These are phyloP conservation scores for Bibio marci DNA, from an alignment of 2,888 invertebrate species.

Conservation along the genomic window DNA sequence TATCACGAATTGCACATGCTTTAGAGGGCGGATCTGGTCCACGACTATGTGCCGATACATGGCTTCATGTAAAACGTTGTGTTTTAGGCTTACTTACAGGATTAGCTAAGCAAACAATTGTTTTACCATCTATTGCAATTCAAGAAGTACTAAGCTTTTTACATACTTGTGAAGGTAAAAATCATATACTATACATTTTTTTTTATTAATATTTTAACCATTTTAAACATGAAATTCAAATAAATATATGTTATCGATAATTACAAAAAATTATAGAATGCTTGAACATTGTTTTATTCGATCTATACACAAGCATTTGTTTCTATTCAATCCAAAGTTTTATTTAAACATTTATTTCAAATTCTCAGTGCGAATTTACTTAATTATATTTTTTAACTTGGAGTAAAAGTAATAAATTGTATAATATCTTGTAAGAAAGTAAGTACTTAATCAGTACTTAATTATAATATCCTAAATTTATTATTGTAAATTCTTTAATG, in stretches of 20 bases:
- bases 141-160: slow-evolving; percentile 72
- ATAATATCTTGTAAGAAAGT: too few relatives aligned
- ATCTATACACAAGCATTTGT: neutral
- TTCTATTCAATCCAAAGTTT: neutral
- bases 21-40: slow-evolving; percentile 34
- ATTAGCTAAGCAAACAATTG: slow-evolving; percentile 69
- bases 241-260: neutral
- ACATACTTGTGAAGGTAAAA: slow-evolving; percentile 63
- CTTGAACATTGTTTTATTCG: neutral
- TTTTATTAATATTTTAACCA: neutral
- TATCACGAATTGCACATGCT: slow-evolving; percentile 92
- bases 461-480: too few relatives aligned
- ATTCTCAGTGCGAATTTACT: too few relatives aligned
- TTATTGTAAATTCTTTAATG: too few relatives aligned
- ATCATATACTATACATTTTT: slow-evolving; percentile 11
- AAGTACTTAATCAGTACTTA: too few relatives aligned
- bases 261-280: neutral
- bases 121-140: slow-evolving; percentile 59
- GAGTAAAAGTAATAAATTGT: too few relatives aligned
- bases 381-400: too few relatives aligned
- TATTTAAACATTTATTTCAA: too few relatives aligned
- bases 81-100: slow-evolving; percentile 76
- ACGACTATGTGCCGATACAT: slow-evolving; percentile 93
- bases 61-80: slow-evolving; percentile 95
- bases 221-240: neutral